A percentile compares a stretch with the other conserved stretches of the same genome.
Evolutionary conservation across 2,797 vertebrate genomes (phyloP).

Genomic region (Rhynchonycteris naso): DNA sequence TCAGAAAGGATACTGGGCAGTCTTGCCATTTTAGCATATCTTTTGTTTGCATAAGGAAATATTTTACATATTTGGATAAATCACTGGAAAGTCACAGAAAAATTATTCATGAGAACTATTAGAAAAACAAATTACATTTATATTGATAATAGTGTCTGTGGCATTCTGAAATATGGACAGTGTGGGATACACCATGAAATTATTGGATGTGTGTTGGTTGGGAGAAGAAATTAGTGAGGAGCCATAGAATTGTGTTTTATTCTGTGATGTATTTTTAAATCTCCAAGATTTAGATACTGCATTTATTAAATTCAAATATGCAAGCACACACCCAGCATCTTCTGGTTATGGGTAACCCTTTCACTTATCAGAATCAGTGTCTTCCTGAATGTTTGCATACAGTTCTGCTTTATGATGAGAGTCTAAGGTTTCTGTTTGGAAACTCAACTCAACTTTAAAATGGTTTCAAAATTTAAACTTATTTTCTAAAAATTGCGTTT

Average conservation of each 20-base stretch:
- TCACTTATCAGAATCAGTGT: conserved; percentile 18
- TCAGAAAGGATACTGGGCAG: neutral
- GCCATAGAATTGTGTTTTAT: conserved; percentile 42
- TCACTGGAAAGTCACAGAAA: conserved; percentile 5
- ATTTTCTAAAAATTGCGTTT: neutral
- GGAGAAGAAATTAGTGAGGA: neutral
- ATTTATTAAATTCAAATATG: neutral
- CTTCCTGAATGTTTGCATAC: neutral
- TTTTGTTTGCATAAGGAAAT: conserved; percentile 8
- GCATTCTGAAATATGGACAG: conserved; percentile 38
- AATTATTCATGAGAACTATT: neutral
- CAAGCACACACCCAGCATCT: neutral
- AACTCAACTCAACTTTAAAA: conserved; percentile 24
- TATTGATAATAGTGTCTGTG: neutral
- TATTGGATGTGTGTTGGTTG: neutral
- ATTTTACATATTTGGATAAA: conserved; percentile 3
- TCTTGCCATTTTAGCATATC: neutral
- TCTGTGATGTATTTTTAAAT: conserved; percentile 8
- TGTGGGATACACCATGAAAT: conserved; percentile 7
- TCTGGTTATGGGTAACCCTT: neutral
- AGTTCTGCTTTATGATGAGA: conserved; percentile 40
- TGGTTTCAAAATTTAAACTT: conserved; percentile 26
- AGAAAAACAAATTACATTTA: conserved; percentile 25
- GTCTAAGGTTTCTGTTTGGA: conserved; percentile 1
- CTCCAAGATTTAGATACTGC: neutral